Percentiles rank a stretch among this genome's conserved stretches.
Evolutionary conservation across 2,113 vertebrate species (phyloP).

Genomic region (Epinephelus lanceolatus): DNA sequence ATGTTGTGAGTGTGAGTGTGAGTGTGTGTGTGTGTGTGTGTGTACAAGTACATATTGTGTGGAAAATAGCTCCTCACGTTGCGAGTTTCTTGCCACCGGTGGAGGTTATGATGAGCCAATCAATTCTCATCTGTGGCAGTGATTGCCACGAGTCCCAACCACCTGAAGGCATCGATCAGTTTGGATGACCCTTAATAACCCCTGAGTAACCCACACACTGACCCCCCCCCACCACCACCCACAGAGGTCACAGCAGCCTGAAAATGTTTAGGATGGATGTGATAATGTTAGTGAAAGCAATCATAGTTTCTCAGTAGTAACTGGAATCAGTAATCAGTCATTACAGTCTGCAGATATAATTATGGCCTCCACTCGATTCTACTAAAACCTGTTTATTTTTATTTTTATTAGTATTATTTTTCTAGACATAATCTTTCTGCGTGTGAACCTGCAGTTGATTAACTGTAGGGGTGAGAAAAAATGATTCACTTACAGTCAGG

Average conservation of each 20-base stretch:
- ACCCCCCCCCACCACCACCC: too few species aligned
- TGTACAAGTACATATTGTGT: not conserved
- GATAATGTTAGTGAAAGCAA: not conserved
- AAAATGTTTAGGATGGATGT: not conserved
- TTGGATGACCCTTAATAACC: not conserved
- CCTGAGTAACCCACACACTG: not conserved
- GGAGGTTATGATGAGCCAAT: slow-evolving; percentile 2
- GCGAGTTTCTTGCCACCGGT: not conserved
- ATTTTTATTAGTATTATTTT: too few species aligned
- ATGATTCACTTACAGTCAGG: too few species aligned
- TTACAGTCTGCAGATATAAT: not conserved
- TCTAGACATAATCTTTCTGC: too few species aligned
- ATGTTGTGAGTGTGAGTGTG: slow-evolving; percentile 10
- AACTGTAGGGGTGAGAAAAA: too few species aligned
- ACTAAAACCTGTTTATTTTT: too few species aligned
- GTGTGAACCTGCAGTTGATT: too few species aligned
- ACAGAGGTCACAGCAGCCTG: not conserved
- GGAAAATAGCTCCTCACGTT: not conserved
- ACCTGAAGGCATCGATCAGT: not conserved
- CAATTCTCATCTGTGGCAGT: slow-evolving; percentile 15
- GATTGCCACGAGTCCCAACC: not conserved
- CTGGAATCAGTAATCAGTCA: not conserved
- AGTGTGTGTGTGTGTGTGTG: not conserved
- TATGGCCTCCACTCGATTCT: too few species aligned
- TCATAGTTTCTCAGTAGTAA: not conserved